Base-by-base conservation (phyloP, 2,113 vertebrate genomes). In the Trematocara nigrifrons region DNA sequence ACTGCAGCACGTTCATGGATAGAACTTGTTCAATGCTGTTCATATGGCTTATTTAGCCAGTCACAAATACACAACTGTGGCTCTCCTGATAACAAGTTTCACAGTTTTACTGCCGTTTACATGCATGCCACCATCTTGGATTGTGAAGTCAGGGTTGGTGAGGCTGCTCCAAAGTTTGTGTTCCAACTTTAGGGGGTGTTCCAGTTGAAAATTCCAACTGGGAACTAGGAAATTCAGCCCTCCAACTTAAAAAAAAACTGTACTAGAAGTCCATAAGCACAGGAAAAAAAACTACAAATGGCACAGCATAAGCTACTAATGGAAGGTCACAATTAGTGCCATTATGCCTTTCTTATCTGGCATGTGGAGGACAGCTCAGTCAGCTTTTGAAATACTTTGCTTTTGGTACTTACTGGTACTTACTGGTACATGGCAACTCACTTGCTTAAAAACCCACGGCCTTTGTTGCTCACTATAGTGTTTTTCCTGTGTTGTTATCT, bases 321-420 rank as follows among this genome's bases (percentile, higher is more conserved):
- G 33, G 6, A 64, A 64, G 59, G 18, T 38, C 10, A 38, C 33
- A 38, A 64, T 38, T 38, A 38, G 10, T 64, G 10, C 0, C 0
- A 0, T 38, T 64, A 20, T 7, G 6, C 18, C 10, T 64, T 38
- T 64, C 18, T 0, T 64, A 64, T 20, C 33, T 38, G 33, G 20
- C 33, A 64, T 64, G 59, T 64, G 10, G 33, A 20, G 59, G 59
- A 64, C 18, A 20, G 18, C 64, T 42, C 38, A 45, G 38, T 71
- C 38, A 45, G 64, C 64, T 71, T 71, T 45, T 66, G n/a, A 66
- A 66, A 40, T 66, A 20, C 61, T 40, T 45, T 71, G 20, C 12
- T 38, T 64, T 64, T 64, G 59, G 10, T 64, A 7, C 40, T 61
- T 33, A 10, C 57, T 2, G 29, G 0, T 61, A 45, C 64, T 15